Percentiles rank a stretch among this genome's conserved stretches.
Conservation (phyloP, 1,140 invertebrate species). For the fruit fly (Drosophila melanogaster) region Release_6_plus_ISO1_MT NT_033779.5:8356001-8356500, state of each 20-base stretch:
- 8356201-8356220: conserved; percentile 92
- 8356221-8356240: conserved; percentile 94
- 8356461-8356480: conserved; percentile 91
- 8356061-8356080: conserved; percentile 87
- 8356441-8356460: conserved; percentile 90
- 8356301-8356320: conserved; percentile 91
- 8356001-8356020: too few species aligned
- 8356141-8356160: conserved; percentile 89
- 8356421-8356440: conserved; percentile 88
- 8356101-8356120: conserved; percentile 86
- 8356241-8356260: conserved; percentile 89
- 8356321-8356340: conserved; percentile 90
- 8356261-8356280: conserved; percentile 90
- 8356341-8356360: conserved; percentile 91
- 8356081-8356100: conserved; percentile 89
- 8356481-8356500: conserved; percentile 90
- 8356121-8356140: conserved; percentile 85
- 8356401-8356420: conserved; percentile 90
- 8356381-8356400: conserved; percentile 92
- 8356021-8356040: background rate
- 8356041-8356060: conserved; percentile 87
- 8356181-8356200: conserved; percentile 87
- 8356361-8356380: conserved; percentile 93
- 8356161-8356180: conserved; percentile 86
- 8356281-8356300: conserved; percentile 90